Evolutionary conservation across 2,113 vertebrate genomes (phyloP), one percentile per base, ranked within the genome.

Genomic region (Colistium nudipinnis): DNA sequence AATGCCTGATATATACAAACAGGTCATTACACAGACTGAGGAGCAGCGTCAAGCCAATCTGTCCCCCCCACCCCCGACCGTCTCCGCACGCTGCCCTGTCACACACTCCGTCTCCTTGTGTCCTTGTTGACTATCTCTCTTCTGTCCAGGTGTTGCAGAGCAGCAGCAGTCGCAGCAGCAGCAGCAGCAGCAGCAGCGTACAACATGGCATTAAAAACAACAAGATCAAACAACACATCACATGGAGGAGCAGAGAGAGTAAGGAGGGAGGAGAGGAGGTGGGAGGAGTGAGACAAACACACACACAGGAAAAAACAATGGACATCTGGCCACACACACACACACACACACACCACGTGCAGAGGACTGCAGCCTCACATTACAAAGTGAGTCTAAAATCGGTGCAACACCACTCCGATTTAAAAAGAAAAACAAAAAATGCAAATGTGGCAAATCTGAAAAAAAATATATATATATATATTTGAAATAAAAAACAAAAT

Each of bases 161-260:
- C 47, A 62, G 57, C 60, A 47, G 64, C 55, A 30, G 27, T 30
- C 22, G 28, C 56, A 24, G 62, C 31, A 59, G 51, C 13, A 43
- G 41, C 12, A 52, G 54, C 11, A 11, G 3, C n/a, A n/a, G n/a
- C n/a, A n/a, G n/a, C n/a, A 19, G 16, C 62, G 51, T n/a, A 48
- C 52, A 69, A 66, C 51, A 57, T 73, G 57, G 60, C 63, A 77
- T n/a, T 38, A 76, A 51, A 36, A 35, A 77, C 28, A 76, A 49
- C 36, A 38, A 77, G 72, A 83, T 62, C 81, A 83, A 78, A 74
- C 71, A 74, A 78, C 62, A 79, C 62, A 59, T 76, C 74, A 33
- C 52, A 76, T 35, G 60, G 54, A 51, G 68, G 52, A 57, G 65
- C 48, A 66, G 44, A 33, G 55, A 74, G 73, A 61, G 73, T 33